Conservation (phyloP, 2,888 invertebrate species). For the Aphelenchoides bicaudatus region DNA sequence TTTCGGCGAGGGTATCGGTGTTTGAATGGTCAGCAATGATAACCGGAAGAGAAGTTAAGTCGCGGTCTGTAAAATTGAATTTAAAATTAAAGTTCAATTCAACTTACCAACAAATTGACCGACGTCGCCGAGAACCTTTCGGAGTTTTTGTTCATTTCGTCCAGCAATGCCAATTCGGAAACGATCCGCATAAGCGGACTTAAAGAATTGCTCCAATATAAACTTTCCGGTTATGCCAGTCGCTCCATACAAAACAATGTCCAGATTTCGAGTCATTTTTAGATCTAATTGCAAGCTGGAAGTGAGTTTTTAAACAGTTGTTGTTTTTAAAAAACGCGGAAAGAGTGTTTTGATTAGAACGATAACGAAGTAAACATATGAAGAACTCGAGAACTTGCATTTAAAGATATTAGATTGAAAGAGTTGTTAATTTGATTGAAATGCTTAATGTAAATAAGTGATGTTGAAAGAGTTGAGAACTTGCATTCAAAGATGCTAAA, state of each 20-base stretch:
- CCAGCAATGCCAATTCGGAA: constrained; percentile 13
- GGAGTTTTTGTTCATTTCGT: constrained; percentile 9
- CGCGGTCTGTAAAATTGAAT: background rate
- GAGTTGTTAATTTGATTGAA: too few species aligned
- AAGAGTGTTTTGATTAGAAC: too few species aligned
- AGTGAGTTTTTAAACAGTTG: too few species aligned
- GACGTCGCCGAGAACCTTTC: constrained; percentile 10
- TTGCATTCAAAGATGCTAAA: too few species aligned
- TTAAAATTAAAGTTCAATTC: background rate
- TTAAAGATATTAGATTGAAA: too few species aligned
- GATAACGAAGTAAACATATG: too few species aligned
- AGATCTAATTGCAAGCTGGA: too few species aligned
- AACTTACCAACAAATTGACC: background rate
- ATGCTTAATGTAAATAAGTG: too few species aligned
- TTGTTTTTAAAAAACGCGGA: too few species aligned
- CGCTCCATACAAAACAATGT: background rate
- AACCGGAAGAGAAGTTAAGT: constrained; percentile 62
- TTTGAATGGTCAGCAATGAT: constrained; percentile 76
- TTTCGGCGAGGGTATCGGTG: constrained; percentile 71
- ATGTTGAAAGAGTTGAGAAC: too few species aligned
- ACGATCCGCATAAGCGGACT: background rate
- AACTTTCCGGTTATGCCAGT: background rate
- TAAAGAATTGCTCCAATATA: background rate
- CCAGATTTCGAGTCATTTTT: background rate
- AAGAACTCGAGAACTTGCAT: too few species aligned